Evolutionary conservation across 2,113 vertebrate species (phyloP), one percentile per base, ranked within the genome.

Genomic region (Onychostruthus taczanowskii): DNA sequence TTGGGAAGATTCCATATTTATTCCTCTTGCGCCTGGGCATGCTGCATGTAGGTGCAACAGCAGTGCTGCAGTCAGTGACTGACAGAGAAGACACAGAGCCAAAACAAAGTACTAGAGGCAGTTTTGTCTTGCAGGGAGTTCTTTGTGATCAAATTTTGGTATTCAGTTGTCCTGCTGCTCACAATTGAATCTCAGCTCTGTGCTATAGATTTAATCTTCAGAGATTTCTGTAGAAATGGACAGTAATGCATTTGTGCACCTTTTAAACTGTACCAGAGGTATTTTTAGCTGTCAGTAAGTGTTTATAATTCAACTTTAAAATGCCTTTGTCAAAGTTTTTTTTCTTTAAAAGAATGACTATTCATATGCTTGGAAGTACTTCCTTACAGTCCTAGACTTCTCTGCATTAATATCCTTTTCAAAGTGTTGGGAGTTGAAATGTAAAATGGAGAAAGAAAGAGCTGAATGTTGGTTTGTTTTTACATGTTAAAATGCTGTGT

Each of bases 291-390:
- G 55, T 77, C 55, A 89, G 2, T 93, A 89, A 82, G 74, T 89
- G 87, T 76, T 95, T 92, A 43, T 69, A 17, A 41, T 74, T 56
- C 44, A 84, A 20, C 52, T 79, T 93, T 55, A 88, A 86, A 92
- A 52, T 33, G 39, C 55, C 23, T 23, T 73, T 83, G 5, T 91
- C 37, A n/a, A 39, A 74, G 35, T 64, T 59, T 74, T 70, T 70
- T 63, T 76, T 35, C 63, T 69, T 67, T 21, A 43, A 12, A 20
- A 47, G 13, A 72, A 30, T 11, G 1, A 7, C 9, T 53, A 9
- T 77, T 88, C 70, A 21, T 74, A 46, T 77, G 35, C 35, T 76
- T 75, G 26, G 43, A 94, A 46, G 76, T 90, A 56, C 64, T 70
- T 77, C 63, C 3, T 1, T 78, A 3, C 16, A 37, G 8, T 47